These are phyloP conservation scores for Urocynchramus pylzowi DNA, from an alignment of 2,113 vertebrate species.

Conservation along the genomic window DNA sequence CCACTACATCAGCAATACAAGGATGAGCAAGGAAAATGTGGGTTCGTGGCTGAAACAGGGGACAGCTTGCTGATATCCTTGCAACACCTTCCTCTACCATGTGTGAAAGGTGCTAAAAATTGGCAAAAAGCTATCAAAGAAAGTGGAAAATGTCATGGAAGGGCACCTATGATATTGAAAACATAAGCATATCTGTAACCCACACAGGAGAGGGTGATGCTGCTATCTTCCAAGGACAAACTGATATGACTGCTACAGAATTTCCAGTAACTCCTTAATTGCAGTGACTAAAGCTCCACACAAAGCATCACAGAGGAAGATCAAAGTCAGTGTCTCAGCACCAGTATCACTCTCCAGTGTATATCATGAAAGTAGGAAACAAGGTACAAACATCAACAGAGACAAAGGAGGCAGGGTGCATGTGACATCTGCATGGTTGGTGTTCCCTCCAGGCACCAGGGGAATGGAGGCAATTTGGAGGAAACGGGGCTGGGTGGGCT, in stretches of 20 bases:
- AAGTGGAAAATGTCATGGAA: neutral
- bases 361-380: neutral
- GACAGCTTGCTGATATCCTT: neutral
- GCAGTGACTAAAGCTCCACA: neutral
- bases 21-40: neutral
- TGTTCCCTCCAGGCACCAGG: neutral
- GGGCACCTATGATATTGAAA: neutral
- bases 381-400: fast-evolving
- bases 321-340: neutral
- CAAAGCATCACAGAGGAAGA: neutral
- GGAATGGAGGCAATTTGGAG: neutral
- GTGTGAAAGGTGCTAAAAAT: neutral
- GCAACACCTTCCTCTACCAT: neutral
- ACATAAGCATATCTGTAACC: neutral
- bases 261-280: neutral
- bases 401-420: neutral
- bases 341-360: neutral
- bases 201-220: neutral
- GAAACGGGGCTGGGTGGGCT: neutral
- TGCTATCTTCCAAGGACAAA: neutral
- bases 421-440: fast-evolving
- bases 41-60: fast-evolving
- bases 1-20: neutral
- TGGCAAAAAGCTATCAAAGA: neutral
- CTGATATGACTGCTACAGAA: neutral